A percentile compares a stretch with the other conserved stretches of the same genome.
Evolutionary conservation across 1,140 invertebrate species (phyloP).

Genomic region (Mizuhopecten yessoensis): DNA sequence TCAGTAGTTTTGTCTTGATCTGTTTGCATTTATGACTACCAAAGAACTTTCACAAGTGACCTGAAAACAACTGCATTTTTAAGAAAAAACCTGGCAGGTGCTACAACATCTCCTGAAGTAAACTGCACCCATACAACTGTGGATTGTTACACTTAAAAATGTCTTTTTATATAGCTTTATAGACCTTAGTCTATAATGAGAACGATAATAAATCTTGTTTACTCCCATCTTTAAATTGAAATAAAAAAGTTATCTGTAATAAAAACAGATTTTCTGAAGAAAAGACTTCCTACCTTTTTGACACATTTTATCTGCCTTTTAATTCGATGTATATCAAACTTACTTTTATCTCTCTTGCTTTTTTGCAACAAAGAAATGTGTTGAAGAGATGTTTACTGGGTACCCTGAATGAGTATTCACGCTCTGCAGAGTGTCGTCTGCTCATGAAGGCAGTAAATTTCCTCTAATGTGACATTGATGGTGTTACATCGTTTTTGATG

Average conservation of each 20-base stretch:
- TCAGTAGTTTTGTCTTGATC: no score
- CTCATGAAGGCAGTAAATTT: not conserved
- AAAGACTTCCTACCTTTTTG: not conserved
- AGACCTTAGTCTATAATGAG: not conserved
- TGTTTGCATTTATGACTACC: no score
- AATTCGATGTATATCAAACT: not conserved
- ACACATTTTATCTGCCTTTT: conserved; percentile 23
- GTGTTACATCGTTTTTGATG: not conserved
- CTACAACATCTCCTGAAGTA: no score
- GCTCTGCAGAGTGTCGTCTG: not conserved
- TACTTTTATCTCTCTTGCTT: not conserved
- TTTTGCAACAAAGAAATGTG: conserved; percentile 25
- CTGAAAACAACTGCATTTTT: no score
- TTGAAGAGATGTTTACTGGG: not conserved
- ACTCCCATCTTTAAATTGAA: not conserved
- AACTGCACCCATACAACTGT: not conserved
- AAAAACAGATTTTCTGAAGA: not conserved
- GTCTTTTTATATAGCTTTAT: not conserved
- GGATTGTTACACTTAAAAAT: not conserved
- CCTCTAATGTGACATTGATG: not conserved
- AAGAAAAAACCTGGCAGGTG: no score
- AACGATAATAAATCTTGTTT: not conserved
- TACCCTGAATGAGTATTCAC: not conserved
- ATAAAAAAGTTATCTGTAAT: not conserved
- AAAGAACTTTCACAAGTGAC: no score